Percentiles rank a stretch among this genome's conserved stretches.
Evolutionary conservation across 2,113 vertebrate species (phyloP).

Genomic region (Coptodon rendalli): DNA sequence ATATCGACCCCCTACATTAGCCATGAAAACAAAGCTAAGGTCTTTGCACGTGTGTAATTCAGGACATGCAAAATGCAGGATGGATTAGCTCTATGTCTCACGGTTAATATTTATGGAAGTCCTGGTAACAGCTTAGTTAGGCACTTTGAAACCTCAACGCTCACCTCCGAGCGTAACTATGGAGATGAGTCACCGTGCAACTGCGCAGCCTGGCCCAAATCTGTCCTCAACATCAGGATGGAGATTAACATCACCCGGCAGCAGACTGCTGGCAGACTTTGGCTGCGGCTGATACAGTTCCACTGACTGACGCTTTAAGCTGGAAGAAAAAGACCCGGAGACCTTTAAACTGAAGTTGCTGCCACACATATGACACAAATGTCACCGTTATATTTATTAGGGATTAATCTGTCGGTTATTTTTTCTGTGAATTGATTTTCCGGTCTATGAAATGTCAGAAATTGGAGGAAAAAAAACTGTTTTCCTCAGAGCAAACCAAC

Average conservation of each 20-base stretch:
- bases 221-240: constrained; percentile 3
- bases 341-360: not conserved
- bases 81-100: constrained; percentile 12
- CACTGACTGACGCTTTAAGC: not conserved
- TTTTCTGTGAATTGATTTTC: not conserved
- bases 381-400: not conserved
- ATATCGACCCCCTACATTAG: constrained; percentile 2
- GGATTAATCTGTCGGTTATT: not conserved
- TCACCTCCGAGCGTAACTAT: not conserved
- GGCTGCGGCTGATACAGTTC: not conserved
- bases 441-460: not conserved
- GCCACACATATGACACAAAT: not conserved
- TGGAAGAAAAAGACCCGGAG: not conserved
- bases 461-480: not conserved
- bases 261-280: not conserved
- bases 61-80: not conserved
- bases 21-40: constrained; percentile 4
- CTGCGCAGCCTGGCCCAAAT: not conserved
- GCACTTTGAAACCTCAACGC: not conserved
- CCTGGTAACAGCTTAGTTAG: not conserved
- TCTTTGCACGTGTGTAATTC: not conserved
- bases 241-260: constrained; percentile 18
- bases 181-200: constrained; percentile 9
- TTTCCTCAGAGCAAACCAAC: not conserved
- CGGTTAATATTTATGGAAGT: constrained; percentile 26